Evolutionary conservation across 1,140 invertebrate species (phyloP), one percentile per base, ranked within the genome.

Genomic region (Adoxophyes honmai): DNA sequence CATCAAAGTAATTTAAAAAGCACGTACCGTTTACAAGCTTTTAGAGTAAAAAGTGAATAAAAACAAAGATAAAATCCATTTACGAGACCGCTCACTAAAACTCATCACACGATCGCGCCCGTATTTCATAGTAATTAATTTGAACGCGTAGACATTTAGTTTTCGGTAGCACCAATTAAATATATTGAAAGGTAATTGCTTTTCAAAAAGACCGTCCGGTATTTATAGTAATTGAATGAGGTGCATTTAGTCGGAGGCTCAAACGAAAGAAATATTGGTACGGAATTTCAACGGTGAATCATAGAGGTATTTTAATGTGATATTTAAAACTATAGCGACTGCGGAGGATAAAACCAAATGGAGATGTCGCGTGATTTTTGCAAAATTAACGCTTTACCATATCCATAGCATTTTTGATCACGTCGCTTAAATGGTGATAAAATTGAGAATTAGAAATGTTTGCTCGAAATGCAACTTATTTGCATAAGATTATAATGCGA

Each of bases 41-140:
- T 7, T 39, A 60, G 11, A 89, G n/a, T n/a, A 28, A 15, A 88
- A 71, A 83, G 86, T 81, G 76, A 91, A 48, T 5, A 44, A 44
- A 28, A 44, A 28, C n/a, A 48, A 48, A 21, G 21, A 48, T 44
- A 36, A 36, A 36, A 44, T 21, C 42, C 21, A 33, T 48, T 48
- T 48, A 48, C 42, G 5, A 48, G 21, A 48, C 21, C 0, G 21
- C 42, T 15, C 18, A 28, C 42, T 18, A 13, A 33, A 28, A 48
- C 18, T 48, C 18, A 33, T 48, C 42, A 28, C 16, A 48, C 18
- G 42, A 48, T 48, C 42, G 42, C 9, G 21, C 42, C 42, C 42
- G 13, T 48, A 48, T 48, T 48, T 48, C 42, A 48, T 48, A 48
- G 42, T 48, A 48, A 48, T 48, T 48, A 48, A 48, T 48, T 48